Base-by-base conservation (phyloP, 2,888 invertebrate species). In the Dichetophora obliterata region DNA sequence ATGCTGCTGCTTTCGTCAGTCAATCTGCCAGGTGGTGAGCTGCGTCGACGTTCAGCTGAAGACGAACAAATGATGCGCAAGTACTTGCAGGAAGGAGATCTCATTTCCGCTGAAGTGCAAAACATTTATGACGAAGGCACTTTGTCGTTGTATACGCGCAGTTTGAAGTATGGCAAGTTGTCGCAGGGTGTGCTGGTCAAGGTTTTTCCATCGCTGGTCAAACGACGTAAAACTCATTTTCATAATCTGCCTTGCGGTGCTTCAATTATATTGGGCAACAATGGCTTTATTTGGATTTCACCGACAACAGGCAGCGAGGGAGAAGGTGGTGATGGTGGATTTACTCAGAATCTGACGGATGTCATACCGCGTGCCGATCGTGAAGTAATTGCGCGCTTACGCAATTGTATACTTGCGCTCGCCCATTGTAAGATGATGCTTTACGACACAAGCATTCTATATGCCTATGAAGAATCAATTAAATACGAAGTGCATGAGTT, bases 31-130 rank as follows among this genome's bases (percentile, higher is more conserved):
- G 98, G 98, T 37, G 96, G 96, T 75, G 99, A 99, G 91, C 90
- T 98, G 94, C 92, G 98, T 80, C 91, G 98, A 75, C 92, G 98
- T 85, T 97, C 96, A 4, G 95, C 94, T 5, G 98, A 99, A 91
- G 99, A 99, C 91, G 99, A 99, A 88, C 95, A 98, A 86, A 95
- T 96, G 92, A 99, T 99, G 99, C 91, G 99, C 75, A 94, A 95
- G 81, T 98, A 97, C 88, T 90, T 98, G 68, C 94, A 95, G 87
- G 98, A 98, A 90, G 98, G 98, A 22, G 99, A 99, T 90, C 91
- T 99, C 0, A 96, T 99, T 78, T 98, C 98, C 90, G 99, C 98
- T 5, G 98, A 99, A 91, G 98, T 99, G 0, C 98, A 99, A 87
- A 96, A 94, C 87, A 93, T 98, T 5, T 96, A 94, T 87, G 92